Conservation (phyloP, 2,113 vertebrate species). For the Pleuronectes platessa region DNA sequence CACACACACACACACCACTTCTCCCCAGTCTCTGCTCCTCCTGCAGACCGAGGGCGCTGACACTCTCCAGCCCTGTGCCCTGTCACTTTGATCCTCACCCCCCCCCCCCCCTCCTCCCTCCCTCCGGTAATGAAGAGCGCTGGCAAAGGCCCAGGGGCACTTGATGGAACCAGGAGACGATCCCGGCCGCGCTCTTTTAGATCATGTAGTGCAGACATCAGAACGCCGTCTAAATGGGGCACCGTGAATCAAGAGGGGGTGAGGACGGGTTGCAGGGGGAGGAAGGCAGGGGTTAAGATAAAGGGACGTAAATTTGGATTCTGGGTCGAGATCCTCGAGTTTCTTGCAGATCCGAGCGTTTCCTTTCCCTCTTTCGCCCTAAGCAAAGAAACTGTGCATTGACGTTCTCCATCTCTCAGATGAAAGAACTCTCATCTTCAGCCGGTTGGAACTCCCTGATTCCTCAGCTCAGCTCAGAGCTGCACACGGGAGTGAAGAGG, state of each 20-base stretch:
- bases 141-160: slow-evolving; percentile 69
- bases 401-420: slow-evolving; percentile 43
- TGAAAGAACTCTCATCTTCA: slow-evolving; percentile 49
- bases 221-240: slow-evolving; percentile 68
- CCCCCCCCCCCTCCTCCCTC: background rate
- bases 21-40: slow-evolving; percentile 4
- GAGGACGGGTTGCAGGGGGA: slow-evolving; percentile 33
- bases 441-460: slow-evolving; percentile 39
- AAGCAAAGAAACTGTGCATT: slow-evolving; percentile 39
- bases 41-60: slow-evolving; percentile 2
- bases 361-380: slow-evolving; percentile 75
- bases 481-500: background rate
- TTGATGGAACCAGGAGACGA: slow-evolving; percentile 75
- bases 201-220: slow-evolving; percentile 64
- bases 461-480: slow-evolving; percentile 36
- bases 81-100: slow-evolving; percentile 69
- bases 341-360: slow-evolving; percentile 73
- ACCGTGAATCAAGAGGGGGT: slow-evolving; percentile 49
- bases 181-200: slow-evolving; percentile 58
- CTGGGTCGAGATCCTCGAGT: slow-evolving; percentile 57
- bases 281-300: slow-evolving; percentile 62
- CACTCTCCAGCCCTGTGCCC: slow-evolving; percentile 53
- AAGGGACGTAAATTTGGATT: slow-evolving; percentile 73
- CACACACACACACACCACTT: background rate
- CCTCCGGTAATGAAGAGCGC: slow-evolving; percentile 63